phyloP scores from a whole-genome alignment of 2,888 invertebrate species.

The Rhaphigaster nebulosa region DNA sequence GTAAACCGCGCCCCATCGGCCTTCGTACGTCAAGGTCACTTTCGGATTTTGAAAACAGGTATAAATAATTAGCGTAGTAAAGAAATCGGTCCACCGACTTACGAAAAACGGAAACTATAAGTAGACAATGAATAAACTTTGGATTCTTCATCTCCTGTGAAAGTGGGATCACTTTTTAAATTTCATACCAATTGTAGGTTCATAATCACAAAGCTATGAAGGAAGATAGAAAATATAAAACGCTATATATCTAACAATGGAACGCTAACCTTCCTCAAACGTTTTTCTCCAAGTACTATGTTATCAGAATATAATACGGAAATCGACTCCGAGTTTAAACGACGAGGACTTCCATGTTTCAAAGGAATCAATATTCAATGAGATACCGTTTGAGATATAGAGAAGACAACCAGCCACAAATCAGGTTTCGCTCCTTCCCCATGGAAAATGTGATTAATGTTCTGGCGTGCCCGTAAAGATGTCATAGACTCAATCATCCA shows the following conservation, averaged over 20 bases:
- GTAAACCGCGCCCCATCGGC: constrained; percentile 10
- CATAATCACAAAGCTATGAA: not conserved
- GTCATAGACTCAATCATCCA: not conserved
- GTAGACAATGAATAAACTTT: not conserved
- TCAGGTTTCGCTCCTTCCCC: not conserved
- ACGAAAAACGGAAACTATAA: not conserved
- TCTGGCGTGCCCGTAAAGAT: not conserved
- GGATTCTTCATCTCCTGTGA: too few relatives aligned
- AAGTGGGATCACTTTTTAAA: too few relatives aligned
- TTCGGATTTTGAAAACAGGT: constrained; percentile 10
- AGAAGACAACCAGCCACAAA: not conserved
- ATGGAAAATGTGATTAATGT: constrained; percentile 5
- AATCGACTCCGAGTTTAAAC: not conserved
- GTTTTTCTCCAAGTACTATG: not conserved
- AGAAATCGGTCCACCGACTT: not conserved
- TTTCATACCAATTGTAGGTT: too few relatives aligned
- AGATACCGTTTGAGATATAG: not conserved
- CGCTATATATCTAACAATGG: not conserved
- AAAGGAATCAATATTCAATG: not conserved
- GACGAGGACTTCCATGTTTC: not conserved
- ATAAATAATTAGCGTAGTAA: not conserved
- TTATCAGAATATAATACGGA: not conserved
- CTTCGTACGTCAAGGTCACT: constrained; percentile 7
- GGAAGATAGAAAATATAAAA: not conserved
- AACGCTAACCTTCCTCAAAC: too few relatives aligned